Evolutionary conservation across 2,888 invertebrate genomes (phyloP), one percentile per base, ranked within the genome.

Genomic region (Hypolimnas misippus): DNA sequence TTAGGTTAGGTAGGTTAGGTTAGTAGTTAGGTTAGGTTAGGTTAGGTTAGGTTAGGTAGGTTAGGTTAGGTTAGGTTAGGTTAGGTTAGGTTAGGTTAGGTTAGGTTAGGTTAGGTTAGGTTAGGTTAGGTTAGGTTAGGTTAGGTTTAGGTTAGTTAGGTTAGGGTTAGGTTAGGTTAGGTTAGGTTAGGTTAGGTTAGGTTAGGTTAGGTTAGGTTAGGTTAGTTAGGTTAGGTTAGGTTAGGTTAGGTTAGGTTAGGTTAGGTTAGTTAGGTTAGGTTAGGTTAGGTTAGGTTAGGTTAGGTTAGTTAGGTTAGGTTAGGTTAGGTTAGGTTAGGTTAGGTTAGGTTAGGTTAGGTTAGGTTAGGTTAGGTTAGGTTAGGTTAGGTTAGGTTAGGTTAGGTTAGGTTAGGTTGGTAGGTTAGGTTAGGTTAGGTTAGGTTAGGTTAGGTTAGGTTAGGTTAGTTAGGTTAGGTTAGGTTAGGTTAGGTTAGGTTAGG

Each of bases 331-430:
- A 62, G 61, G 65, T 49, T 49, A 49, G 61, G 65, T 65, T 65
- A 62, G 61, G 55, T 65, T 65, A 62, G 65, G 65, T 62, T 65
- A 62, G 61, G 61, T 65, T 65, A 57, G 65, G 61, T 65, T 62
- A 62, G 65, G 65, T 65, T 65, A n/a, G n/a, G n/a, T n/a, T n/a
- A n/a, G n/a, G n/a, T n/a, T n/a, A n/a, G n/a, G n/a, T n/a, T n/a
- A n/a, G n/a, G n/a, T n/a, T n/a, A n/a, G n/a, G n/a, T n/a, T n/a
- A n/a, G 31, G n/a, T n/a, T n/a, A n/a, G n/a, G n/a, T n/a, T n/a
- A n/a, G n/a, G n/a, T n/a, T n/a, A n/a, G n/a, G n/a, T n/a, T n/a
- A n/a, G n/a, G n/a, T n/a, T 5, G 31, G 31, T n/a, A n/a, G n/a
- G n/a, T n/a, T n/a, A n/a, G n/a, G n/a, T n/a, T n/a, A n/a, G n/a